Percentiles rank a stretch among this genome's conserved stretches.
Evolutionary conservation across 2,888 invertebrate species (phyloP).

Genomic region (Aspidiotus rigidus): DNA sequence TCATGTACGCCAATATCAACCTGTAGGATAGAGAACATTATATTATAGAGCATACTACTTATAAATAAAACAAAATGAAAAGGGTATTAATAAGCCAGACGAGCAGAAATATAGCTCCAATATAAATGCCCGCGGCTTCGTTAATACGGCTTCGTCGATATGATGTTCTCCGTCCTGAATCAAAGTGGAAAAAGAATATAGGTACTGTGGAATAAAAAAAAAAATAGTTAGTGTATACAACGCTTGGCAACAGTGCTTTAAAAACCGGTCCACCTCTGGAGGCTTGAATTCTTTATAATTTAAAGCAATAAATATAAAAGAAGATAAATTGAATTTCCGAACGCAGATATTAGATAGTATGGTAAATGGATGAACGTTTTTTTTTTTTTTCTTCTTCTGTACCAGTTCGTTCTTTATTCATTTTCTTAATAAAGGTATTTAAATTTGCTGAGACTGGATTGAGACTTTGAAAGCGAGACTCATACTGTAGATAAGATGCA

Average conservation of each 20-base stretch:
- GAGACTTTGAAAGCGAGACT: too few species aligned
- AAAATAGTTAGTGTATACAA: background rate
- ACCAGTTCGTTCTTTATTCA: too few species aligned
- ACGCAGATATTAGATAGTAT: conserved; percentile 15
- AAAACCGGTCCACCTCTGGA: conserved; percentile 13
- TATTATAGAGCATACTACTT: background rate
- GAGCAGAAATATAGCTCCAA: background rate
- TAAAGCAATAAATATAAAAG: conserved; percentile 30
- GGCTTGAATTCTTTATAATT: conserved; percentile 27
- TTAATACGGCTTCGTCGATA: background rate
- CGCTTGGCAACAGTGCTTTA: conserved; percentile 17
- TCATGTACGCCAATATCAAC: background rate
- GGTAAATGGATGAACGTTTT: too few species aligned
- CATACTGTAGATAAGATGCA: too few species aligned
- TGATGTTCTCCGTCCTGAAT: background rate
- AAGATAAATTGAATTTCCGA: conserved; percentile 29
- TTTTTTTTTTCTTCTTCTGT: too few species aligned
- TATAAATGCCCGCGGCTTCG: background rate
- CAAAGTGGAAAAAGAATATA: background rate
- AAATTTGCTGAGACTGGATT: too few species aligned
- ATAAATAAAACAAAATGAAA: conserved; percentile 2
- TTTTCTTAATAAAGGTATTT: too few species aligned
- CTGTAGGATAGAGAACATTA: background rate
- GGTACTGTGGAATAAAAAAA: background rate
- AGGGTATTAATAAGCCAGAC: background rate